These are phyloP conservation scores for Zosterops lateralis DNA, from an alignment of 2,113 vertebrate genomes.

Conservation along the genomic window DNA sequence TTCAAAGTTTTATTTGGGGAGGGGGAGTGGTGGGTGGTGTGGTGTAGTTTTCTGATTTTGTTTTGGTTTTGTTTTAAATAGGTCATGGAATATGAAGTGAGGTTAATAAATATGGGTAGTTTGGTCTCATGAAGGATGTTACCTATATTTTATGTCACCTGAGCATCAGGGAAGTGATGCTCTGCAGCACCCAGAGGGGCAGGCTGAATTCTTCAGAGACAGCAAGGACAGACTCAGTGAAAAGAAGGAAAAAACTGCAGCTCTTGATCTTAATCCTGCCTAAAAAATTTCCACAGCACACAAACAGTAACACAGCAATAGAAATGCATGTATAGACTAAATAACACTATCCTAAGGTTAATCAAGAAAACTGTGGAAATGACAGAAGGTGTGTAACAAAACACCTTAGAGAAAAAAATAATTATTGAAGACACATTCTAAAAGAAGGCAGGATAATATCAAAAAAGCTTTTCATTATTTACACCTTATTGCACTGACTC, in stretches of 20 bases:
- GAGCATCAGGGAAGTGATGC: neutral
- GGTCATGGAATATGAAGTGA: neutral
- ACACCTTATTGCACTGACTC: constrained; percentile 9
- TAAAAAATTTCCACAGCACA: neutral
- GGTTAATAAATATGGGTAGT: neutral
- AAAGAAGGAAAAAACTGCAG: neutral
- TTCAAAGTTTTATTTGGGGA: neutral
- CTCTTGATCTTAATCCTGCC: neutral
- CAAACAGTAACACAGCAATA: neutral
- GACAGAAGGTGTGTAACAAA: neutral
- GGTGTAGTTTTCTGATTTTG: neutral
- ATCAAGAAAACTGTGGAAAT: neutral
- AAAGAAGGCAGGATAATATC: constrained; percentile 38
- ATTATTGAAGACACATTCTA: constrained; percentile 21
- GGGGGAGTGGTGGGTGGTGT: accelerated
- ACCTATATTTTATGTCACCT: neutral
- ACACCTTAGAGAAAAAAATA: neutral
- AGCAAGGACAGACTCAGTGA: neutral
- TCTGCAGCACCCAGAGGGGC: neutral
- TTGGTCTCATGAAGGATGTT: neutral
- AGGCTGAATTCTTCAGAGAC: neutral
- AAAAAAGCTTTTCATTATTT: constrained; percentile 63
- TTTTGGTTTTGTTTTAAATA: neutral
- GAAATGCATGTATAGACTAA: neutral
- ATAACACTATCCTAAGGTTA: neutral